Percentiles rank a stretch among this genome's conserved stretches.
Conservation (phyloP, 2,888 invertebrate species). For the Chrysolina americana region DNA sequence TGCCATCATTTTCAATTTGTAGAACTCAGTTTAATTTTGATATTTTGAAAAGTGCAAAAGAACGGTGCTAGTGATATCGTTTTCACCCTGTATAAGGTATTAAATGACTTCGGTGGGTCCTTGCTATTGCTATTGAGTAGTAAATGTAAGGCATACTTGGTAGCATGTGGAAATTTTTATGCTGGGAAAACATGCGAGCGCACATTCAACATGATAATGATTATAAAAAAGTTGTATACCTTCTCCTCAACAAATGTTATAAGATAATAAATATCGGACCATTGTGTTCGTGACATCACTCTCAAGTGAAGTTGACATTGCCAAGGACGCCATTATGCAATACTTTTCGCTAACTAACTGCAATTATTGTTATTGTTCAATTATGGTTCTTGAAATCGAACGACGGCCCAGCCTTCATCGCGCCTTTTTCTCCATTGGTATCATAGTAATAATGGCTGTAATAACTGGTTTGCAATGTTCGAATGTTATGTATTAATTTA, state of each 20-base stretch:
- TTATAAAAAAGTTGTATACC: slow-evolving; percentile 22
- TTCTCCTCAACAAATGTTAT: neutral
- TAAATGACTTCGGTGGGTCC: too few species aligned
- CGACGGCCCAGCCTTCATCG: slow-evolving; percentile 11
- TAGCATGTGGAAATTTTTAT: neutral
- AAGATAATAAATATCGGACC: slow-evolving; percentile 6
- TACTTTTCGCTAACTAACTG: neutral
- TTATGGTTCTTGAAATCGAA: slow-evolving; percentile 19
- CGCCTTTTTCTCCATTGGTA: slow-evolving; percentile 9
- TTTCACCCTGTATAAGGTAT: too few species aligned
- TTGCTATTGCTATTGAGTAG: too few species aligned
- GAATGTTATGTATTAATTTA: neutral
- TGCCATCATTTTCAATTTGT: too few species aligned
- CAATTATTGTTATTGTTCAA: slow-evolving; percentile 26
- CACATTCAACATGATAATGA: neutral
- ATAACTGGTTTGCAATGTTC: neutral
- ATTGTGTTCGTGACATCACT: slow-evolving; percentile 25
- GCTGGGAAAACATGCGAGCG: neutral
- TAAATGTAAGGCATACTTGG: slow-evolving; percentile 12
- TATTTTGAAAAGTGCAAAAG: too few species aligned
- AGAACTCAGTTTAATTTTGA: too few species aligned
- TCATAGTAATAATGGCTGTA: slow-evolving; percentile 5
- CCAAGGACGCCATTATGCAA: slow-evolving; percentile 26
- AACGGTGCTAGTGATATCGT: too few species aligned
- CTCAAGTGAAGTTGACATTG: slow-evolving; percentile 27